Base-by-base conservation (phyloP, 1,140 invertebrate genomes). In the Microplitis demolitor region DNA sequence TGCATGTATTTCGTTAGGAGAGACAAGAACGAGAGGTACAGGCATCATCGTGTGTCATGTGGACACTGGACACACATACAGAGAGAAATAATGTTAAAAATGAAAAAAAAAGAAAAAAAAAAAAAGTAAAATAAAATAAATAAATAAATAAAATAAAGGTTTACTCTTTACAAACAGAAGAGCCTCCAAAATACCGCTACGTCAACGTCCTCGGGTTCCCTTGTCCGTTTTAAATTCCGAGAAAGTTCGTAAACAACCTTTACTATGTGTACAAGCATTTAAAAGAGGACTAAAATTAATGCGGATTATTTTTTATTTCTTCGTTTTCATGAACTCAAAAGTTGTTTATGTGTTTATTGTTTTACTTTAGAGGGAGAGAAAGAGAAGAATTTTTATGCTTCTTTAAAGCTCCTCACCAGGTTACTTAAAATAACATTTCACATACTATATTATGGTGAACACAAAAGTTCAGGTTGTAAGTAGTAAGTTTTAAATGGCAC, bases 401-500 rank as follows among this genome's bases (percentile, higher is more conserved):
- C 24, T 64, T 5, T 9, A 14, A 63, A 64, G 9, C 3, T 50
- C 37, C 14, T 35, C 11, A 4, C 50, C 53, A 60, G 54, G 64
- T 71, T 68, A 77, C 73, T 64, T 70, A 75, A 76, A 71, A 70
- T 60, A 56, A 53, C 71, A 66, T 76, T 77, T 71, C 68, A 69
- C 69, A 34, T 33, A 3, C 13, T 35, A 11, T 35, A 13, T 35
- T 11, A 33, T 3, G 56, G 73, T 64, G 72, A 45, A 45, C 39
- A 45, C 39, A 45, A 45, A 45, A 45, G 39, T 45, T 45, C 11
- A 9, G 11, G 39, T 45, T 45, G 6, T 45, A 8, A 39, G 9
- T 39, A 8, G 35, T 56, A 74, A 76, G 74, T 73, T 77, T 66
- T 39, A 61, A 34, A 51, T 61, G 66, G 24, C 24, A 1, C 6